phyloP scores from a whole-genome alignment of 2,888 invertebrate species.

The Phanerotoma sp. region DNA sequence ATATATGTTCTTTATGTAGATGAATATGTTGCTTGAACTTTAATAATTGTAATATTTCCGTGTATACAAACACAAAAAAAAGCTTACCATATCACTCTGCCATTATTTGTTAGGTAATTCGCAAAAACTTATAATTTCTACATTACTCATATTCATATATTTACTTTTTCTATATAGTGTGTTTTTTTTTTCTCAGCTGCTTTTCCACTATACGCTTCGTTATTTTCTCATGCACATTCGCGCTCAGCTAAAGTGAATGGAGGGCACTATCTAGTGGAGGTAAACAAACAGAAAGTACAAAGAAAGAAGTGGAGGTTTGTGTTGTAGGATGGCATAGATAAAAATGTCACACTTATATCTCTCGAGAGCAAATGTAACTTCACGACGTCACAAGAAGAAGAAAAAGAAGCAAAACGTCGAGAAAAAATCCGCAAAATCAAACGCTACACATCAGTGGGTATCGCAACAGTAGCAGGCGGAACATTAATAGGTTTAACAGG shows the following conservation, averaged over 20 bases:
- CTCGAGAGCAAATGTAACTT: background rate
- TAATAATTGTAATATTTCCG: too few species aligned
- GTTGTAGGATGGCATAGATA: conserved; percentile 9
- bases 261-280: background rate
- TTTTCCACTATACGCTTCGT: background rate
- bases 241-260: background rate
- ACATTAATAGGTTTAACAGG: conserved; percentile 68
- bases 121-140: too few species aligned
- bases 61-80: background rate
- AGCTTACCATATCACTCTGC: too few species aligned
- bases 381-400: conserved; percentile 59
- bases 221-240: background rate
- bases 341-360: conserved; percentile 13
- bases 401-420: conserved; percentile 57
- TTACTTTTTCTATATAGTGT: too few species aligned
- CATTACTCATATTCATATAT: too few species aligned
- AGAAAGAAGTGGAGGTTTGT: background rate
- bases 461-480: conserved; percentile 67
- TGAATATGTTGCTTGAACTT: too few species aligned
- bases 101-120: too few species aligned
- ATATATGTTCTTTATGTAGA: too few species aligned
- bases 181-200: background rate
- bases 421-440: conserved; percentile 62
- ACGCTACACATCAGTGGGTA: conserved; percentile 65
- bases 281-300: background rate